Evolutionary conservation across 2,113 vertebrate genomes (phyloP), one percentile per base, ranked within the genome.

Genomic region (Rallus limicola): DNA sequence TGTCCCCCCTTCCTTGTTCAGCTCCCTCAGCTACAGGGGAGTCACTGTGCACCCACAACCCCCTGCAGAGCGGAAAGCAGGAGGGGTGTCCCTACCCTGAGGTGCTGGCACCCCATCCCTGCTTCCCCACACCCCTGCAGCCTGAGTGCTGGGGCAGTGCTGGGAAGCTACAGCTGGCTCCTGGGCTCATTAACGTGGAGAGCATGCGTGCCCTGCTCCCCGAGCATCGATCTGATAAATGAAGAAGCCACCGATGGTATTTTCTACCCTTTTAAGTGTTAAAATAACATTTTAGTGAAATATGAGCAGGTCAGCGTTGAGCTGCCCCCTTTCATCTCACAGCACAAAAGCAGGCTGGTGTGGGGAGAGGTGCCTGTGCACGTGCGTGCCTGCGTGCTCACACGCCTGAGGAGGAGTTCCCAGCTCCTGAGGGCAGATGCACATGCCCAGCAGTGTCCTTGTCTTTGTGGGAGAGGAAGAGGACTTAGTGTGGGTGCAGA

Each of bases 281-380:
- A 97, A 97, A 97, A 95, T 97, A 97, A 97, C 97, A 97, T 97
- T 97, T 97, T 95, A 93, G 96, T 97, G 95, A 97, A 97, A 97
- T 96, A 97, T 93, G 97, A 97, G 88, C 78, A 95, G 97, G 97
- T 97, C 97, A 97, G 93, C 93, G 92, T 28, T 1, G 16, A 88
- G 90, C 86, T 93, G 94, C 71, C 89, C 93, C 86, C 95, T 97
- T 96, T 90, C 93, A 89, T 94, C 93, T 94, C 64, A 21, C 82
- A 50, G 92, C 92, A 86, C 74, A 90, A 72, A 79, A 82, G 88
- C 76, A 65, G 77, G n/a, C 82, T 90, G 77, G 50, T 53, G 70
- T 18, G 53, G 85, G 85, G 70, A 92, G 72, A 65, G 62, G 29
- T 40, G 67, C 44, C 34, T 48, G 48, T 2, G 6, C 53, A 72